Conservation (phyloP, 2,797 vertebrate species). For the Vultur gryphus region DNA sequence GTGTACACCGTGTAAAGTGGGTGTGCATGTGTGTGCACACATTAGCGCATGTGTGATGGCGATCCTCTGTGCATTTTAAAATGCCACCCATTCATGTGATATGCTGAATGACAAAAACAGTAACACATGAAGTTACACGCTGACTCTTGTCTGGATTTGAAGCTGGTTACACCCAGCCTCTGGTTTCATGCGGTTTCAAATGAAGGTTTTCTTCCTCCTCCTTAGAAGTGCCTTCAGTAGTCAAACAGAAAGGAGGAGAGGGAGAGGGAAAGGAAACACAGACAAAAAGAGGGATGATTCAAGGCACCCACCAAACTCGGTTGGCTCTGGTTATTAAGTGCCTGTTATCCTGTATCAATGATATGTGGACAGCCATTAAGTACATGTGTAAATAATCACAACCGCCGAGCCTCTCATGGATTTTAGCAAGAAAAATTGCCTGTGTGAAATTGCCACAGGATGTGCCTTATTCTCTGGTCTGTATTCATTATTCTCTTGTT, state of each 20-base stretch:
- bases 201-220: not conserved
- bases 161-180: slow-evolving; percentile 14
- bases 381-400: slow-evolving; percentile 34
- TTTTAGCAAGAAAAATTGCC: slow-evolving; percentile 20
- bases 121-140: not conserved
- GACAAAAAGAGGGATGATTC: not conserved
- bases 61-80: not conserved
- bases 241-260: not conserved
- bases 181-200: not conserved
- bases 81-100: not conserved
- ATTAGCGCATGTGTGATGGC: rapidly evolving
- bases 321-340: not conserved
- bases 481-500: slow-evolving; percentile 35
- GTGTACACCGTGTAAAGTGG: not conserved
- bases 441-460: slow-evolving; percentile 47
- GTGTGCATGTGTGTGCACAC: not conserved
- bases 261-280: not conserved
- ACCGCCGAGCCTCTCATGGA: not conserved
- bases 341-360: not conserved
- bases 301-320: not conserved
- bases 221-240: not conserved
- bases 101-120: rapidly evolving
- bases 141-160: not conserved
- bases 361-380: not conserved
- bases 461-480: slow-evolving; percentile 47